Conservation (phyloP, 2,797 vertebrate species). For the Notamacropus eugenii region DNA sequence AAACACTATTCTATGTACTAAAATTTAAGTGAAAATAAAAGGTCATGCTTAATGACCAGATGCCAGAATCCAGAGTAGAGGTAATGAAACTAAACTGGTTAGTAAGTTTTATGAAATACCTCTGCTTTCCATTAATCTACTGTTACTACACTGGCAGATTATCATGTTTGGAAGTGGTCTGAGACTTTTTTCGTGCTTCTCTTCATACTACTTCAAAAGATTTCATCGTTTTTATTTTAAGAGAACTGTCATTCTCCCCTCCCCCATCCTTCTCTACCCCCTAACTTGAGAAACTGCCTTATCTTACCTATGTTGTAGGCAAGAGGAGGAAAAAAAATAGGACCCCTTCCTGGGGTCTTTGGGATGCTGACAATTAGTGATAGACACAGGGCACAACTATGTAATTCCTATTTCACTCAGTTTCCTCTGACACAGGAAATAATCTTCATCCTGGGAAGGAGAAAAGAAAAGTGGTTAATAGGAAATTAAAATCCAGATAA, state of each 20-base stretch:
- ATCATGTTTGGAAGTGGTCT: not conserved
- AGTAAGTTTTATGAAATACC: not conserved
- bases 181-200: not conserved
- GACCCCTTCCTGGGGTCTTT: not conserved
- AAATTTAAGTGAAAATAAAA: slow-evolving; percentile 18
- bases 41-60: not conserved
- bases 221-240: slow-evolving; percentile 12
- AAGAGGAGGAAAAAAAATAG: not conserved
- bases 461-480: not conserved
- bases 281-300: not conserved
- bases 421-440: not conserved
- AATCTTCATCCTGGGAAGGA: not conserved
- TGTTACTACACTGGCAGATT: not conserved
- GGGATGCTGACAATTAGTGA: not conserved
- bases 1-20: not conserved
- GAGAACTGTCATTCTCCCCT: not conserved
- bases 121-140: slow-evolving; percentile 14
- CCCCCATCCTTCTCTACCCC: not conserved
- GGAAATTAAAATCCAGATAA: not conserved
- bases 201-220: not conserved
- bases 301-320: not conserved
- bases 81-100: not conserved
- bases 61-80: not conserved
- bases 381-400: not conserved
- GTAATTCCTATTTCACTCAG: not conserved